Percentiles rank a stretch among this genome's conserved stretches.
These are phyloP conservation scores for Strigamia maritima DNA, from an alignment of 2,888 invertebrate species.

Conservation along the genomic window DNA sequence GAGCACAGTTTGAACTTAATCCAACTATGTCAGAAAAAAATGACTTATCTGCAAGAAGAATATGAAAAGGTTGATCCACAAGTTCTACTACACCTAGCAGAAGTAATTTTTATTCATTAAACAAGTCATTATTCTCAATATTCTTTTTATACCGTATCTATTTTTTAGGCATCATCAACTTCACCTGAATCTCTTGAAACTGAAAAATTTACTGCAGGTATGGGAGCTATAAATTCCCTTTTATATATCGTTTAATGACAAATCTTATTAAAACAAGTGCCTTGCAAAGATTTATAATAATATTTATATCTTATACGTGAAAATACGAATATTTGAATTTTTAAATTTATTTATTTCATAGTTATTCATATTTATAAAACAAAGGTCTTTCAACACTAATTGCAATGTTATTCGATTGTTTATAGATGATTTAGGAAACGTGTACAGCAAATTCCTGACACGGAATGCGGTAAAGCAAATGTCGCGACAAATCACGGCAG, in stretches of 20 bases:
- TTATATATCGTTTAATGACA: neutral
- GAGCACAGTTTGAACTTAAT: neutral
- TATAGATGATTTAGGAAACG: conserved; percentile 8
- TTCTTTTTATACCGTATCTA: neutral
- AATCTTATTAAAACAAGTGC: too few species aligned
- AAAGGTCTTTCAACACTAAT: too few species aligned
- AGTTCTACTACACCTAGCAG: neutral
- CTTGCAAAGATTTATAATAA: too few species aligned
- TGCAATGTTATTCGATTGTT: neutral
- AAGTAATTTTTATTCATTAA: conserved; percentile 25
- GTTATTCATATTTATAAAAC: too few species aligned
- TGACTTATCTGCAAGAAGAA: conserved; percentile 4
- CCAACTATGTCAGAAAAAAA: neutral
- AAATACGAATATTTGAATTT: too few species aligned
- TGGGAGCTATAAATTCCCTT: neutral
- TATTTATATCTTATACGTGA: too few species aligned
- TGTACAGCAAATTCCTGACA: conserved; percentile 33
- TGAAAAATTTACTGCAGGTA: conserved; percentile 19
- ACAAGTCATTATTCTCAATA: neutral
- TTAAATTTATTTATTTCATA: too few species aligned
- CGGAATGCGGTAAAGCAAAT: conserved; percentile 33
- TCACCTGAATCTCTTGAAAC: neutral
- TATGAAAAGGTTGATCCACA: neutral
- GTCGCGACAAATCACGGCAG: neutral
- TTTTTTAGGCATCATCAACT: neutral